Evolutionary conservation across 1,140 invertebrate genomes (phyloP).

Genomic region (Holcopasites calliopsidis): DNA sequence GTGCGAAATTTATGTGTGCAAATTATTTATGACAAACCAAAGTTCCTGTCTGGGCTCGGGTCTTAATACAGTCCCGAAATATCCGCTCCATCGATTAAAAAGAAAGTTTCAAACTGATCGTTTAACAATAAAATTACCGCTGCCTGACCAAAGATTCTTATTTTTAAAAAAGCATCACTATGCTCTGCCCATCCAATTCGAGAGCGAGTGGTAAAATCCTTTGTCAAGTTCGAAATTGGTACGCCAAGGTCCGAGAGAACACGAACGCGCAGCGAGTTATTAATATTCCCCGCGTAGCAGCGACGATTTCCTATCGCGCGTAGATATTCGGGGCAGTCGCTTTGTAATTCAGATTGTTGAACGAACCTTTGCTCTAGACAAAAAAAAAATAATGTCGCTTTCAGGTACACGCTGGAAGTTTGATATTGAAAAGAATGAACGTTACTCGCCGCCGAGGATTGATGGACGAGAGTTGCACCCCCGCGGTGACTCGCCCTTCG

Average conservation of each 20-base stretch:
- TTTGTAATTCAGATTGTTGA: constrained; percentile 18
- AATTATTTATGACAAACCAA: not conserved
- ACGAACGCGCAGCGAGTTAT: not conserved
- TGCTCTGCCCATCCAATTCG: too few relatives aligned
- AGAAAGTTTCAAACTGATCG: not conserved
- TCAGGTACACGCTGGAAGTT: constrained; percentile 21
- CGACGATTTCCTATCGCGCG: constrained; percentile 4
- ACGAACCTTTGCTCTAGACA: not conserved
- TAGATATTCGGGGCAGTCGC: not conserved
- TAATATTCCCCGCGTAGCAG: constrained; percentile 1
- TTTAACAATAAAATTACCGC: not conserved
- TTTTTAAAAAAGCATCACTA: too few relatives aligned
- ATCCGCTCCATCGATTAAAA: too few relatives aligned
- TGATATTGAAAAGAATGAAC: constrained; percentile 35
- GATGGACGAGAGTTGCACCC: constrained; percentile 24
- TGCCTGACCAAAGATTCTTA: not conserved
- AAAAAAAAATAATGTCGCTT: constrained; percentile 20
- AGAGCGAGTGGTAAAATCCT: not conserved
- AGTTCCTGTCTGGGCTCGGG: too few relatives aligned
- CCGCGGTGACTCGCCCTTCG: not conserved
- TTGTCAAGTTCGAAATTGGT: constrained; percentile 9
- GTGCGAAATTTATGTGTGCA: not conserved
- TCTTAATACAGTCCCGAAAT: not conserved
- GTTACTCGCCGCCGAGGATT: constrained; percentile 3
- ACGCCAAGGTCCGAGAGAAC: not conserved